phyloP scores from a whole-genome alignment of 2,797 vertebrate genomes.

The Aeoliscus strigatus region DNA sequence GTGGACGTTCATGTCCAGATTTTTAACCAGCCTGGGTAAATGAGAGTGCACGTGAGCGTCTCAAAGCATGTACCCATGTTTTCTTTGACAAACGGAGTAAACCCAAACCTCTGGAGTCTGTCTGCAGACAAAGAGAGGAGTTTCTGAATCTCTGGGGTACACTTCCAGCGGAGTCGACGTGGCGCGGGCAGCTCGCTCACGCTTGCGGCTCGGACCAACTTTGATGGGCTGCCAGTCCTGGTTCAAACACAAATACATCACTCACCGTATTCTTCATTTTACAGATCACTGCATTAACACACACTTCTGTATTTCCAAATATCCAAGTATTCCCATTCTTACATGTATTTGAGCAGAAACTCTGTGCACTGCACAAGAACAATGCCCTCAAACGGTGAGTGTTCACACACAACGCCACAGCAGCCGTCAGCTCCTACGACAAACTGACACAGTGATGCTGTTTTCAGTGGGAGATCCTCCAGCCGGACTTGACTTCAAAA shows the following conservation, averaged over 20 bases:
- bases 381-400: constrained; percentile 94
- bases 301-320: background rate
- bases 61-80: background rate
- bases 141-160: constrained; percentile 84
- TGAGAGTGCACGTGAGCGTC: background rate
- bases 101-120: constrained; percentile 66
- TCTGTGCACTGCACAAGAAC: constrained; percentile 91
- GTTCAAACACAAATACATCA: constrained; percentile 3
- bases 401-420: constrained; percentile 92
- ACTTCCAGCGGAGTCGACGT: constrained; percentile 91
- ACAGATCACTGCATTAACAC: background rate
- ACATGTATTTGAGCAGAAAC: constrained; percentile 92
- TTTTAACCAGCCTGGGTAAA: constrained; percentile 78
- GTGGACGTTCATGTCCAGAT: constrained; percentile 86
- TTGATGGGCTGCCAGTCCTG: constrained; percentile 84
- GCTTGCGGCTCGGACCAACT: constrained; percentile 86
- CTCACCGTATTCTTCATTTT: too few species aligned
- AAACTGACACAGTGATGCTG: constrained; percentile 74
- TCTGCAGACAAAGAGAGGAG: constrained; percentile 80
- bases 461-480: constrained; percentile 19
- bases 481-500: background rate
- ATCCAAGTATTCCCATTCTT: constrained; percentile 54
- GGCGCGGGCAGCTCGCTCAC: constrained; percentile 91
- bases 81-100: background rate
- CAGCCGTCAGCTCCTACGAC: constrained; percentile 88